Evolutionary conservation across 2,113 vertebrate genomes (phyloP).

Genomic region (Microcebus lehilahytsara): DNA sequence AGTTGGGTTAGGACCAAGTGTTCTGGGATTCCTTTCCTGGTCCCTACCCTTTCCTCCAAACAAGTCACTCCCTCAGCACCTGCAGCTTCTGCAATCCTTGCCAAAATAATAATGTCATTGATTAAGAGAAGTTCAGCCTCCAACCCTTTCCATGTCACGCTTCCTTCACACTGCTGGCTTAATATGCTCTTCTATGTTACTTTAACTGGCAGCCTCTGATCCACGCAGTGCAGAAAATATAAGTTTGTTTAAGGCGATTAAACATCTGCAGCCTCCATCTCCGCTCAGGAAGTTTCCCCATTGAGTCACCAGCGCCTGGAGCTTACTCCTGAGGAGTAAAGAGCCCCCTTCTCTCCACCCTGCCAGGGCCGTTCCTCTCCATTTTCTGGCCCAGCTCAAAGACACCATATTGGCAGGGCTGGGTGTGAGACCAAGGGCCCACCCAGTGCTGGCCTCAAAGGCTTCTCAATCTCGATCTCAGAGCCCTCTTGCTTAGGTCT

Average conservation of each 20-base stretch:
- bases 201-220: neutral
- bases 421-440: neutral
- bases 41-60: neutral
- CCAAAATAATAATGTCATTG: neutral
- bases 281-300: neutral
- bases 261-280: conserved; percentile 31
- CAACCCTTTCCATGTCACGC: neutral
- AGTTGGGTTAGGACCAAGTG: neutral
- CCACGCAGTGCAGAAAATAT: neutral
- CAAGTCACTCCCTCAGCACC: neutral
- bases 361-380: neutral
- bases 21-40: neutral
- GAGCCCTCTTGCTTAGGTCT: neutral
- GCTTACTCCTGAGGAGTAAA: neutral
- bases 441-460: neutral
- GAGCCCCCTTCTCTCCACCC: neutral
- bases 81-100: neutral
- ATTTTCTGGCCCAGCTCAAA: neutral
- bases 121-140: neutral
- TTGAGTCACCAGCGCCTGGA: neutral
- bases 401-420: neutral
- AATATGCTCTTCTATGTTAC: neutral
- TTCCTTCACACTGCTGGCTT: neutral
- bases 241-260: neutral
- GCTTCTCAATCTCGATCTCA: neutral